Percentiles rank a stretch among this genome's conserved stretches.
These are phyloP conservation scores for Rhinichthys klamathensis DNA, from an alignment of 2,113 vertebrate genomes.

Conservation along the genomic window DNA sequence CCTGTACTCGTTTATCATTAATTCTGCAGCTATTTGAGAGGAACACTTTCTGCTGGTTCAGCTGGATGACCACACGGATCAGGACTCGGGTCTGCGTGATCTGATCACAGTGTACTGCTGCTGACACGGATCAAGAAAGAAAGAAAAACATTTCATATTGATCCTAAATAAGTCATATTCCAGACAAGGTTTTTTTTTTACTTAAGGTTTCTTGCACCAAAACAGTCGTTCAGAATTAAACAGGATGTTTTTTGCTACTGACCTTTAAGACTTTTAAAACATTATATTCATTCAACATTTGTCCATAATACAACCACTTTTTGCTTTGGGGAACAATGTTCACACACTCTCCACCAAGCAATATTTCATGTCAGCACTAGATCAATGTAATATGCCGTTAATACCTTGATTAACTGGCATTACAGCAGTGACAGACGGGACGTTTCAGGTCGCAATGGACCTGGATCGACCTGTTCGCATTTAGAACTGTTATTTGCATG, in stretches of 20 bases:
- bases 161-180: background rate
- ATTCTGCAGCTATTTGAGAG: conserved; percentile 4
- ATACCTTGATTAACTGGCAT: conserved; percentile 10
- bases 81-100: background rate
- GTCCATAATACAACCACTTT: background rate
- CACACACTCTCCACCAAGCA: background rate
- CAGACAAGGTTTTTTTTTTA: background rate
- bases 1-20: conserved; percentile 17
- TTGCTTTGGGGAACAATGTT: background rate
- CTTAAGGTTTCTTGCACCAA: background rate
- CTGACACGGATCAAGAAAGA: background rate
- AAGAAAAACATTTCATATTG: background rate
- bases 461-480: conserved; percentile 19
- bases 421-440: background rate
- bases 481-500: background rate
- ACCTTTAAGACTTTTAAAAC: background rate
- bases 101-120: background rate
- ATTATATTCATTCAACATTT: background rate
- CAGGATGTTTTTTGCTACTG: background rate
- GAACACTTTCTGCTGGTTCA: conserved; percentile 8
- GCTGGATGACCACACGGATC: background rate
- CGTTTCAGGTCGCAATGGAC: background rate
- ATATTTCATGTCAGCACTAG: conserved; percentile 8
- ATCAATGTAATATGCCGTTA: conserved; percentile 10
- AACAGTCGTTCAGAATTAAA: background rate